phyloP scores from a whole-genome alignment of 2,797 vertebrate species.

The Acanthurus tractus region DNA sequence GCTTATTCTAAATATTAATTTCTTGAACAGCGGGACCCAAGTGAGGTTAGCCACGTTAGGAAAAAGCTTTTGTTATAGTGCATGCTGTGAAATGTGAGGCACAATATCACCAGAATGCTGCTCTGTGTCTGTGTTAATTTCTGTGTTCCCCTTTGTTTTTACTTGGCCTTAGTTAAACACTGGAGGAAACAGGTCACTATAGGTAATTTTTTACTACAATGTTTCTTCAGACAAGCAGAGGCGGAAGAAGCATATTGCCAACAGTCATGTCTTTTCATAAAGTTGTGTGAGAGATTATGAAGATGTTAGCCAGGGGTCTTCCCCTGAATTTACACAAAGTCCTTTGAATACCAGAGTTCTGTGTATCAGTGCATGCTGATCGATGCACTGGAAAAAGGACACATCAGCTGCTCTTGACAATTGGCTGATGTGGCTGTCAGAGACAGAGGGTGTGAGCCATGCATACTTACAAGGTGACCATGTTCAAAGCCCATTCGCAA shows the following conservation, averaged over 20 bases:
- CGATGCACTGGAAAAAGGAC: constrained; percentile 41
- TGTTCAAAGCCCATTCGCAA: constrained; percentile 14
- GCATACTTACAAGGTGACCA: constrained; percentile 26
- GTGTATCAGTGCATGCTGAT: constrained; percentile 28
- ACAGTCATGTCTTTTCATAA: constrained; percentile 45
- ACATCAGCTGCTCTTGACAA: constrained; percentile 76
- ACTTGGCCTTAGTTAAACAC: constrained; percentile 8
- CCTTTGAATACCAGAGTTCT: constrained; percentile 18
- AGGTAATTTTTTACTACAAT: constrained; percentile 6
- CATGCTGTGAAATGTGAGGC: background rate
- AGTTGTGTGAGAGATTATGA: constrained; percentile 37
- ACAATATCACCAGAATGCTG: background rate
- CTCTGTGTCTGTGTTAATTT: background rate
- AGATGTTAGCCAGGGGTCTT: constrained; percentile 36
- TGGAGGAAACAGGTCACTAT: background rate
- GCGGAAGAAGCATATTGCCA: constrained; percentile 16
- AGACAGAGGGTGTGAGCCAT: constrained; percentile 26
- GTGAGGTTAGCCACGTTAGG: constrained; percentile 5
- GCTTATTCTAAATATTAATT: background rate
- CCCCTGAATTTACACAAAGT: constrained; percentile 55
- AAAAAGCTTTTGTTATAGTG: background rate
- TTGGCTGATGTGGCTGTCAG: constrained; percentile 61
- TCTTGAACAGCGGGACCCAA: background rate
- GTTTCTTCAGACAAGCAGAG: constrained; percentile 6
- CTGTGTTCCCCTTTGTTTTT: background rate